Base-by-base conservation (phyloP, 2,113 vertebrate species). In the Petrocephalus zakoni region DNA sequence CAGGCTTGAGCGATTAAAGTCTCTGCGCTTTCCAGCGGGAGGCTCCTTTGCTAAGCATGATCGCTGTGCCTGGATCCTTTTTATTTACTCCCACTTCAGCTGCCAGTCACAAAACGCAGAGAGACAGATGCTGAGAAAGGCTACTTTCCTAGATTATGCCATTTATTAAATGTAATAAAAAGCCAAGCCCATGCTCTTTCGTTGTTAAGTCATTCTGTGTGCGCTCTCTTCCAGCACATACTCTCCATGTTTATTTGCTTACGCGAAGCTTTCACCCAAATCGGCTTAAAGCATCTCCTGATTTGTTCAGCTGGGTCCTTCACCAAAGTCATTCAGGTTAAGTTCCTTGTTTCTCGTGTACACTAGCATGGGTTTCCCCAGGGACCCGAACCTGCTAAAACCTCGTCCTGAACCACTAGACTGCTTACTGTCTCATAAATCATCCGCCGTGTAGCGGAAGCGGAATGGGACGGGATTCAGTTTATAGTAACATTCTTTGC, bases 161-260 rank as follows among this genome's bases (percentile, higher is more conserved):
- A 82, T 88, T 88, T 88, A 55, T 81, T 56, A 34, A 37, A 51
- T 42, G 29, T 34, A 55, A 82, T 88, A 46, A 81, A 81, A 56
- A 81, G 88, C 61, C 53, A 25, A 55, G 46, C 86, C 19, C 37
- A 72, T 37, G 61, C 21, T 49, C 42, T 56, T 88, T 88, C 78
- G 3, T 19, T 25, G 37, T 53, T 84, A 88, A 84, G 52, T 49
- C 13, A 46, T 84, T 19, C 13, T 6, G n/a, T 17, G 9, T 7
- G 42, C 22, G 29, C 29, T 5, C 13, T 37, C 29, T 78, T 78
- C 72, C 34, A 42, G 34, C 2, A 19, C 61, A 42, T 78, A 21
- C 72, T 10, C 72, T 37, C 68, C 68, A 37, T 75, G 68, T 78
- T 78, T 78, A 19, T 42, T 78, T 78, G 72, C 72, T 78, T 78